Base-by-base conservation (phyloP, 2,113 vertebrate species). In the Argyrosomus japonicus region DNA sequence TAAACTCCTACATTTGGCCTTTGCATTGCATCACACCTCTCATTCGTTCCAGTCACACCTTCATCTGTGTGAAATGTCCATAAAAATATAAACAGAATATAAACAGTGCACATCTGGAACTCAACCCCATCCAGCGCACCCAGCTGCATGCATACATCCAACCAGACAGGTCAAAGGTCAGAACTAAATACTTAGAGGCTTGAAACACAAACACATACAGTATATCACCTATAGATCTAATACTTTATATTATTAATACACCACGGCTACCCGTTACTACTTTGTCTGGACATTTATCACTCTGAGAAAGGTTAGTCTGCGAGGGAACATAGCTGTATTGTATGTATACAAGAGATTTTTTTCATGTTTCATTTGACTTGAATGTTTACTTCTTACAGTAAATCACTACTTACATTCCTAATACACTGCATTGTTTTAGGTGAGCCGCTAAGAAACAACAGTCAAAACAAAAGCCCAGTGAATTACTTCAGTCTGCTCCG, bases 21-120 rank as follows among this genome's bases (percentile, higher is more conserved):
- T 70, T 50, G 71, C 47, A 58, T 79, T 21, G 51, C 53, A 76
- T 51, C 50, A 69, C 61, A 62, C 1, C 51, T 23, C 10, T 75
- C 10, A 47, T 60, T 77, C 43, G 47, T 61, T 82, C 36, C 17
- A 12, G 56, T 81, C 68, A 81, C 68, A 85, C 70, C 77, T 85
- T 70, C 18, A 17, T 72, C 51, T 53, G 54, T 40, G 70, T 74
- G 54, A 86, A 86, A 79, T 40, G 32, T 48, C 25, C n/a, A 47
- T 77, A 57, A 81, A 85, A 56, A 47, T 77, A 57, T 79, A 85
- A 56, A 36, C 60, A 32, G 60, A 45, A 73, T 51, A 78, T 57
- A 77, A 83, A 76, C 58, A 60, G 27, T 4, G 17, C 15, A 68
- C 81, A 89, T 84, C 78, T 84, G 86, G 77, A 84, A 57, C 56